Conservation (phyloP, 2,113 vertebrate species). For the Lycocorax pyrrhopterus region DNA sequence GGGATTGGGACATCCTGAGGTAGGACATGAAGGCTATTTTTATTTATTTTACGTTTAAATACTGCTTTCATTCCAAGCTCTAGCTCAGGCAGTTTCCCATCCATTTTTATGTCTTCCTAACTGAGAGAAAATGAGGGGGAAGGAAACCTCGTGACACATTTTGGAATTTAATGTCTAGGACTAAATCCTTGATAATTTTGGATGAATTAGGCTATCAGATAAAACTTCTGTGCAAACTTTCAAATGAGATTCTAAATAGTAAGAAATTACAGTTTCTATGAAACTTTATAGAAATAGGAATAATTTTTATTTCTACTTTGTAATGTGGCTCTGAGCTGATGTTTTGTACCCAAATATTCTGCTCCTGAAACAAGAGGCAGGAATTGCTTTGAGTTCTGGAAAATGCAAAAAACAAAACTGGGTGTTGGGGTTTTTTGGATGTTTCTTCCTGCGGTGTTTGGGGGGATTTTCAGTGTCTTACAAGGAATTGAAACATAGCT, state of each 20-base stretch:
- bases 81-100: background rate
- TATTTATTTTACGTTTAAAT: background rate
- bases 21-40: constrained; percentile 23
- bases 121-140: background rate
- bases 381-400: background rate
- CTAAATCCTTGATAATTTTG: background rate
- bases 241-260: background rate
- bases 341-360: background rate
- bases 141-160: background rate
- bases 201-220: background rate
- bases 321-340: background rate
- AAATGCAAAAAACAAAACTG: background rate
- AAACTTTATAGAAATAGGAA: background rate
- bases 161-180: background rate
- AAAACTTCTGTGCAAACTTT: background rate
- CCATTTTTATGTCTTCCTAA: background rate
- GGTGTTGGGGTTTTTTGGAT: fast-evolving
- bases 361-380: background rate
- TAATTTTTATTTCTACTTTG: background rate
- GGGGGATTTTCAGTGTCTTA: background rate
- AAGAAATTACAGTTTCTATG: background rate
- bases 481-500: background rate
- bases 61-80: background rate
- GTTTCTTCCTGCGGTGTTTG: background rate
- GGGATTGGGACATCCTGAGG: constrained; percentile 87